Evolutionary conservation across 2,113 vertebrate species (phyloP), one percentile per base, ranked within the genome.

Genomic region (Turdus rufiventris): DNA sequence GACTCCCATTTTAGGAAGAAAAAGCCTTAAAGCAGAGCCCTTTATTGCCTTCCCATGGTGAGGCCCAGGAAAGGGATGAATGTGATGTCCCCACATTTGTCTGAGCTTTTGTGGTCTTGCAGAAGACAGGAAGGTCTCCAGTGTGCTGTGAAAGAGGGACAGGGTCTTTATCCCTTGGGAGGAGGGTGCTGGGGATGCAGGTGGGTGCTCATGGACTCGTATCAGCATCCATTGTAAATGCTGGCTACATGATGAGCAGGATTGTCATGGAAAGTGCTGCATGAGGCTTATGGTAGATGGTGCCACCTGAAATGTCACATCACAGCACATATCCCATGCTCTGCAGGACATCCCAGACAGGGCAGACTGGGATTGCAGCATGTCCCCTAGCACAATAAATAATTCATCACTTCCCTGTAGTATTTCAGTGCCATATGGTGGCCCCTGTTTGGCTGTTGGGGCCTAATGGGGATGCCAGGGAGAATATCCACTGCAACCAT

Each of bases 1-100:
- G 43, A 66, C 92, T 92, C 91, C 92, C 88, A 93, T 96, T 95
- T 96, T 95, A 95, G 96, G 94, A 96, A 96, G 91, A 95, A 92
- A 94, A 84, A 67, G 38, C 10, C 56, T 91, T 77, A 92, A 94
- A 92, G 54, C 67, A 66, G 67, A 90, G 82, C 18, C 58, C 29
- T 86, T 90, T 84, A 93, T 71, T 6, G 12, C 56, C 60, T 86
- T 96, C 61, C 24, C 14, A 67, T 86, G 72, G 21, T 67, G 88
- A 94, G 92, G 95, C 75, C 56, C 88, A 71, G 38, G 31, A 94
- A 77, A 80, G 88, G 94, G 60, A 77, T 4, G 10, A 94, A 54
- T 84, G 42, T 25, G 56, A 93, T 83, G 53, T 83, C 60, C 54
- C 24, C 47, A 29, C 12, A 70, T 28, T 38, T 0, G 0, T 74